These are phyloP conservation scores for Lysandra coridon DNA, from an alignment of 2,888 invertebrate genomes.

Conservation along the genomic window DNA sequence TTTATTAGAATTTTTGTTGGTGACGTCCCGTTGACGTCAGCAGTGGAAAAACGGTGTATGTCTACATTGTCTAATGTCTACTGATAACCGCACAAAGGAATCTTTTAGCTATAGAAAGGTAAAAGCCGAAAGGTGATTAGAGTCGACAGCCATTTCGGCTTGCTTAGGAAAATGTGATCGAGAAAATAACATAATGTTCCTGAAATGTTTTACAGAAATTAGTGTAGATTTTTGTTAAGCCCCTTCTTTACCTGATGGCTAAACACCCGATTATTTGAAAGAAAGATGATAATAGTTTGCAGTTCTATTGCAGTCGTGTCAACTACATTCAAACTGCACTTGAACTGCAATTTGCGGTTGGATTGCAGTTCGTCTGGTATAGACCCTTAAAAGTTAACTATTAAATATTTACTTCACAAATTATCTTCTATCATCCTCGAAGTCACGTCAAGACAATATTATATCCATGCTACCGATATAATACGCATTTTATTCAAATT, in stretches of 20 bases:
- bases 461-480: not conserved
- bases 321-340: no score
- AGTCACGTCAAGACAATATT: not conserved
- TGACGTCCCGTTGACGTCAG: not conserved
- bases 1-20: not conserved
- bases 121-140: not conserved
- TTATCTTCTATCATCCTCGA: not conserved
- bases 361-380: no score
- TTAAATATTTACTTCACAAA: not conserved
- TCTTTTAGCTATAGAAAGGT: not conserved
- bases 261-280: no score
- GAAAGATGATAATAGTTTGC: no score
- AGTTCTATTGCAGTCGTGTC: no score
- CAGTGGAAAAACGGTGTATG: not conserved
- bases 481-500: slow-evolving; percentile 19
- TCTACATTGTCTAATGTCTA: slow-evolving; percentile 11
- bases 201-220: not conserved
- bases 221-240: no score
- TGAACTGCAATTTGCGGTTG: no score
- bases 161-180: not conserved
- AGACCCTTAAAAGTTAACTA: no score
- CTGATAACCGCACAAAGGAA: slow-evolving; percentile 15
- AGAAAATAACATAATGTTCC: not conserved
- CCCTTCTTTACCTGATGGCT: no score
- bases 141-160: not conserved